Evolutionary conservation across 2,113 vertebrate species (phyloP).

Genomic region (Sinosuthora webbiana): DNA sequence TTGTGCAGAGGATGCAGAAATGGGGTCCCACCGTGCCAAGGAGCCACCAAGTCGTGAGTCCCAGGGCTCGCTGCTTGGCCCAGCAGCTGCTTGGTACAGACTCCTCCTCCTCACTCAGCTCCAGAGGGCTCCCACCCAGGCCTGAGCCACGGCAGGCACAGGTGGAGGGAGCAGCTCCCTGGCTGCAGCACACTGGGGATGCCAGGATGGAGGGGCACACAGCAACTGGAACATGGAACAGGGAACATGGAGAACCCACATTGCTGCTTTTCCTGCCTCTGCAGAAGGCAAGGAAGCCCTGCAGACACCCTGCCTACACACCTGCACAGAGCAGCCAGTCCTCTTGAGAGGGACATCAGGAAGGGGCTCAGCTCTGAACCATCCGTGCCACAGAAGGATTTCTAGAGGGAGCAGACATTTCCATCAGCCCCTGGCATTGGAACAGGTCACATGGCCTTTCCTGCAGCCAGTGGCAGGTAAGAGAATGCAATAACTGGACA

Average conservation of each 20-base stretch:
- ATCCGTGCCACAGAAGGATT: fast-evolving
- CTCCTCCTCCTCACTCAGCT: background rate
- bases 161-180: background rate
- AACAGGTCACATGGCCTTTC: background rate
- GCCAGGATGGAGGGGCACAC: background rate
- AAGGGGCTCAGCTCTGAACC: background rate
- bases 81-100: background rate
- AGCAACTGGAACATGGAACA: background rate
- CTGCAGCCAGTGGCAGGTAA: background rate
- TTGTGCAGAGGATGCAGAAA: background rate
- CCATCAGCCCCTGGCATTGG: background rate
- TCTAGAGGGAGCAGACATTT: background rate
- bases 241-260: background rate
- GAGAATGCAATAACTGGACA: background rate
- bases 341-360: background rate
- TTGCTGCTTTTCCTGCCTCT: background rate
- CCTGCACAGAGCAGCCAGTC: background rate
- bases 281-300: background rate
- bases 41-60: background rate
- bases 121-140: background rate
- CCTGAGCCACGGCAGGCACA: background rate
- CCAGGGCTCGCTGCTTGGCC: background rate
- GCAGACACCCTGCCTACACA: background rate
- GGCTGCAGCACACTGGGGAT: background rate
- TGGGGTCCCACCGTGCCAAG: background rate